Percentiles rank a stretch among this genome's conserved stretches.
Evolutionary conservation across 2,113 vertebrate genomes (phyloP).

Genomic region (Cololabis saira): DNA sequence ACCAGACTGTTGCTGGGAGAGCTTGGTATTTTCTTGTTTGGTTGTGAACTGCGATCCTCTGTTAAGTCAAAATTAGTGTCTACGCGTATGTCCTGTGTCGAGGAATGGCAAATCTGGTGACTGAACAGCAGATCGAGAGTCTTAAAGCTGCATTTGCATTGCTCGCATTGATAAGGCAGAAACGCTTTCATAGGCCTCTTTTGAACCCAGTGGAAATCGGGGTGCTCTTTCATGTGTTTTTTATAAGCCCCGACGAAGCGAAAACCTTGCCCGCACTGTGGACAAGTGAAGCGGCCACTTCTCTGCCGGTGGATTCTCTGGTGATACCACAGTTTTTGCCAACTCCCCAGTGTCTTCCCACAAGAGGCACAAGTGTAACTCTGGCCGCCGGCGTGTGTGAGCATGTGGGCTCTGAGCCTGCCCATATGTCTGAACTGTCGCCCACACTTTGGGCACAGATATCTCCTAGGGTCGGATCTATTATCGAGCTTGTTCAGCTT

Average conservation of each 20-base stretch:
- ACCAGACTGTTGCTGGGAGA: neutral
- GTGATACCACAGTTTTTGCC: constrained; percentile 81
- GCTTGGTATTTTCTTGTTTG: constrained; percentile 1
- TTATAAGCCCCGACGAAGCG: constrained; percentile 75
- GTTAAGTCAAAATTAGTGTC: constrained; percentile 31
- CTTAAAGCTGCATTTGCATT: constrained; percentile 75
- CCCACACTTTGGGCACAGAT: constrained; percentile 79
- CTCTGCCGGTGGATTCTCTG: constrained; percentile 80
- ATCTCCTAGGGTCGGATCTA: constrained; percentile 80
- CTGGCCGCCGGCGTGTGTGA: constrained; percentile 71
- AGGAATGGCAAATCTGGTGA: constrained; percentile 78
- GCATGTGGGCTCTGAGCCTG: constrained; percentile 81
- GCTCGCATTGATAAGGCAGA: constrained; percentile 80
- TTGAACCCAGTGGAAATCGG: constrained; percentile 69
- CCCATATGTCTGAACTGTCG: constrained; percentile 80
- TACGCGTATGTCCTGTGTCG: constrained; percentile 30
- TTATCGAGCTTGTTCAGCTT: constrained; percentile 72
- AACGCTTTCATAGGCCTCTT: constrained; percentile 45
- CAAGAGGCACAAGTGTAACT: constrained; percentile 76
- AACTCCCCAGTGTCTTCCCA: constrained; percentile 76
- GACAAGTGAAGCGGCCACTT: constrained; percentile 78
- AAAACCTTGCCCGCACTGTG: constrained; percentile 74
- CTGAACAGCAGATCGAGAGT: constrained; percentile 76
- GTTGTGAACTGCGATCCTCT: constrained; percentile 17
- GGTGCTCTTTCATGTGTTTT: constrained; percentile 78